Evolutionary conservation across 1,140 invertebrate genomes (phyloP), one percentile per base, ranked within the genome.

Genomic region (Achatina immaculata): DNA sequence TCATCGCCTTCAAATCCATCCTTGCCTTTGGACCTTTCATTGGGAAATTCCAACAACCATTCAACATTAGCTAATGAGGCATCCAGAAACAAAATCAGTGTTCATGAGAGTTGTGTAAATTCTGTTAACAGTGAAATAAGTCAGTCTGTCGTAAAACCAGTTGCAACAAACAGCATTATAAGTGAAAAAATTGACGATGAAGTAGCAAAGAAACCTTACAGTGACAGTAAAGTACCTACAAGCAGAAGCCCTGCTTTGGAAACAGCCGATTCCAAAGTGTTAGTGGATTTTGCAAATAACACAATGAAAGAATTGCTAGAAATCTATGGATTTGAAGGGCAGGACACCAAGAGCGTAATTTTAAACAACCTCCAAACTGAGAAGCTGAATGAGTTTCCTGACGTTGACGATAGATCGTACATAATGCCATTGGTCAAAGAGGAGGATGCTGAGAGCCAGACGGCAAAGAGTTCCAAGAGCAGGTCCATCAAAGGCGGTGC

Each of bases 221-320:
- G n/a, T n/a, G 16, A 55, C 24, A 55, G 2, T 24, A 55, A 55
- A 55, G 24, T 19, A 19, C 19, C 3, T 2, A 55, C 3, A 3
- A 1, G 6, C 58, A 34, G 1, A n/a, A 73, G 71, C 43, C 19
- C 71, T 4, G 14, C 21, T 11, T 24, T 43, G 9, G 74, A 76
- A 55, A 55, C 34, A 36, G 2, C 51, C 3, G 76, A 78, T 38
- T 68, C 43, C 48, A 80, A 51, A 34, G 78, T 28, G 36, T 45
- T 80, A 24, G 66, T 58, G 28, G 78, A 80, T 24, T 80, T 51
- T 43, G 78, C 78, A 2, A 66, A 72, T n/a, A 80, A 80, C 45
- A 80, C 78, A n/a, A 80, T 80, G 78, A 28, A 71, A 21, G 78
- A 80, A 36, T 68, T 80, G 43, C 48, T 80, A 21, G 78, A 45